These are phyloP conservation scores for Anas platyrhynchos DNA, from an alignment of 2,113 vertebrate genomes.

Conservation along the genomic window DNA sequence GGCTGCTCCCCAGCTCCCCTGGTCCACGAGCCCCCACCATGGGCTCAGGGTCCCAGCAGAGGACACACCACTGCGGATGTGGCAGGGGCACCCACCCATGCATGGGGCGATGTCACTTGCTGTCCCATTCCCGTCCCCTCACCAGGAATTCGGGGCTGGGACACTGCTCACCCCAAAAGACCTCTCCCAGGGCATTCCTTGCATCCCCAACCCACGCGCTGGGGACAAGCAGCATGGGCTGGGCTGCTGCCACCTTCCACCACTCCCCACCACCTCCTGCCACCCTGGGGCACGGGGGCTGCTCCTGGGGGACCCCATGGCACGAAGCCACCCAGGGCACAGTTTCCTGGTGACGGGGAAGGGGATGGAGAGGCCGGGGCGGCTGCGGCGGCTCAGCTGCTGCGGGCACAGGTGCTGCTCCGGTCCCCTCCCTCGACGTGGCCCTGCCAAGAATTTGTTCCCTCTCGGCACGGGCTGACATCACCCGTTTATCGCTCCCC, in stretches of 20 bases:
- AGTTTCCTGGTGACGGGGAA: neutral
- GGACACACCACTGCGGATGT: no score
- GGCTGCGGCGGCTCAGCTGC: neutral
- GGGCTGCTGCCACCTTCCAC: neutral
- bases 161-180: neutral
- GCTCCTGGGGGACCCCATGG: neutral
- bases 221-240: neutral
- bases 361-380: fast-evolving
- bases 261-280: neutral
- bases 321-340: fast-evolving
- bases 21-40: no score
- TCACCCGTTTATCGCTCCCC: neutral
- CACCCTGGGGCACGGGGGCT: fast-evolving
- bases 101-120: fast-evolving
- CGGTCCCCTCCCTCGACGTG: neutral
- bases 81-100: neutral
- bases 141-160: neutral
- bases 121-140: neutral
- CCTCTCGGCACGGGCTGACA: neutral
- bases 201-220: neutral
- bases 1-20: no score
- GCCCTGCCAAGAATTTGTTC: constrained; percentile 54
- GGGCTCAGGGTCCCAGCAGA: neutral
- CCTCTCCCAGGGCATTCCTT: neutral
- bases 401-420: neutral